Percentiles rank a stretch among this genome's conserved stretches.
phyloP scores from a whole-genome alignment of 2,797 vertebrate genomes.

The Botia almorhae region DNA sequence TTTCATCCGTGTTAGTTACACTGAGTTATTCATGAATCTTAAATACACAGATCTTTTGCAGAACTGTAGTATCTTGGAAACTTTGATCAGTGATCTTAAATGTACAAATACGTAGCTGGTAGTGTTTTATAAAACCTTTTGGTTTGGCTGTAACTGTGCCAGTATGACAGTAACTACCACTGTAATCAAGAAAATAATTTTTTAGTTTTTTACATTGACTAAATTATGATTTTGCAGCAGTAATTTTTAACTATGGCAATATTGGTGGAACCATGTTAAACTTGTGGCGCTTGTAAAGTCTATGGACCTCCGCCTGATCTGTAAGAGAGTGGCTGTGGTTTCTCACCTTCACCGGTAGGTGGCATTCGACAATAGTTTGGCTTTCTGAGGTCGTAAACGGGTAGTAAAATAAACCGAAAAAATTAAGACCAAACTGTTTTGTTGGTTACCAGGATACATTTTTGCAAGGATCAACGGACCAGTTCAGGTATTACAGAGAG shows the following conservation, averaged over 20 bases:
- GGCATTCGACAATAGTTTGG: neutral
- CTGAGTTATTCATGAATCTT: neutral
- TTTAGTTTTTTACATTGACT: too few species aligned
- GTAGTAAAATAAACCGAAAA: neutral
- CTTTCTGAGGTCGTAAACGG: neutral
- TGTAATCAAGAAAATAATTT: neutral
- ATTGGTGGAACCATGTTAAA: neutral
- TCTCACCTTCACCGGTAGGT: neutral
- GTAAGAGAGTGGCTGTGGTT: neutral
- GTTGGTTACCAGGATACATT: neutral
- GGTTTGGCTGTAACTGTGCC: neutral
- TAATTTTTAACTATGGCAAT: too few species aligned
- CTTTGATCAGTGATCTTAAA: neutral
- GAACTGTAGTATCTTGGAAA: neutral
- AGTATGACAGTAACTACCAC: neutral
- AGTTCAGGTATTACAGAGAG: too few species aligned
- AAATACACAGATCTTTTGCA: neutral
- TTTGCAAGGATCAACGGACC: too few species aligned
- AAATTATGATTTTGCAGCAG: too few species aligned
- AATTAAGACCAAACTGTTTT: too few species aligned
- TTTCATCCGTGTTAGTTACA: neutral
- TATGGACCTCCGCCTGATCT: neutral
- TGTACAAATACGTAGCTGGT: too few species aligned
- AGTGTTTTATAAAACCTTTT: neutral
- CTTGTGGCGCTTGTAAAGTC: neutral